phyloP scores from a whole-genome alignment of 2,113 vertebrate species.

The Pomatostomus ruficeps region DNA sequence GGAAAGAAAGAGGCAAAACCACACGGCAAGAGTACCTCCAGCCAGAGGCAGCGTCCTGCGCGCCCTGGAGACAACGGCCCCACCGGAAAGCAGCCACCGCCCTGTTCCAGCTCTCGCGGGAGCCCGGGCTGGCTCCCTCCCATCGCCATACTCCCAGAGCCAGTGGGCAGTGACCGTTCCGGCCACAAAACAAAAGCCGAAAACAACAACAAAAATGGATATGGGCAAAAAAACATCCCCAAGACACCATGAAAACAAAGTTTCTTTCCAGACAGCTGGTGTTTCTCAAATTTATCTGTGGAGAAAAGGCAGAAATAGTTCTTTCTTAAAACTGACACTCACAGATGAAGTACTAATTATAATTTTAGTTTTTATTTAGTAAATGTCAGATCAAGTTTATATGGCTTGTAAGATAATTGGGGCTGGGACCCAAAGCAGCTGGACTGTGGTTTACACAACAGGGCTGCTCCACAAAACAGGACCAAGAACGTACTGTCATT shows the following conservation, averaged over 20 bases:
- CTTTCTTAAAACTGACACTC: background rate
- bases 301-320: background rate
- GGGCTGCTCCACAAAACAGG: background rate
- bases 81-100: too few relatives aligned
- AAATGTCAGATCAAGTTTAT: background rate
- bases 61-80: too few relatives aligned
- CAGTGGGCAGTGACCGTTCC: too few relatives aligned
- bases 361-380: background rate
- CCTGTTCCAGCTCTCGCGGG: too few relatives aligned
- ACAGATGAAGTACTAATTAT: background rate
- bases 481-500: background rate
- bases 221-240: background rate
- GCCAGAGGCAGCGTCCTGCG: too few relatives aligned
- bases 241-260: background rate
- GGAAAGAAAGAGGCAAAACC: too few relatives aligned
- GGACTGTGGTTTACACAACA: background rate
- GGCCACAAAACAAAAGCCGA: background rate
- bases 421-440: background rate
- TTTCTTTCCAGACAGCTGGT: background rate
- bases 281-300: background rate
- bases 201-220: background rate
- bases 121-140: background rate
- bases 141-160: accelerated
- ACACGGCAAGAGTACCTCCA: too few relatives aligned
- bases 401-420: background rate